Evolutionary conservation across 2,113 vertebrate species (phyloP), one percentile per base, ranked within the genome.

Genomic region (Limanda limanda): DNA sequence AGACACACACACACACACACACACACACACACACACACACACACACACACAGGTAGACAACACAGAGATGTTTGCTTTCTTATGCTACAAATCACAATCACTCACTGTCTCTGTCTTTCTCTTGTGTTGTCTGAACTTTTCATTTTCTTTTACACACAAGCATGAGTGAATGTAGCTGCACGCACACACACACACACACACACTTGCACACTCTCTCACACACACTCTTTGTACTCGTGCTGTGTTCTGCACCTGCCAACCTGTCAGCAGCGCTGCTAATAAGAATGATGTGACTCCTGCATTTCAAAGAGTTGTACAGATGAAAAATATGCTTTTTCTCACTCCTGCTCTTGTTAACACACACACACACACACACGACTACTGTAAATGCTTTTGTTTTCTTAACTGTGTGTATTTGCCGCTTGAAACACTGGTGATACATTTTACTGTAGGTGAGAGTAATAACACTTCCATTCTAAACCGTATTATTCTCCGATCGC

Each of bases 231-330:
- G 52, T 42, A 20, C 52, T 21, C 42, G 2, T 57, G 21, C 10
- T 52, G 15, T 9, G 18, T 51, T 77, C 68, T 18, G 4, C 71
- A 73, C 70, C 81, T 27, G 78, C 61, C 82, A 84, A 18, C 76
- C 25, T 82, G 88, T 76, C 85, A 76, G 2, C 75, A 10, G 62
- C 62, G 3, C 18, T 4, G 66, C 69, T 83, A 76, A 74, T 79
- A 60, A 42, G 21, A 72, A 66, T 65, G 60, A 68, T 68, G 58
- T 31, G 73, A 40, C 17, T 66, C 2, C 21, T 45, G 47, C n/a
- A 66, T 73, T 66, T 79, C 66, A 62, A 59, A 54, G 47, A 45
- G 35, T 56, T 66, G 25, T 66, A 31, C 10, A 73, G 54, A 72
- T 76, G 48, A 72, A 81, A 61, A 2, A 47, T 20, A 31, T 23